phyloP scores from a whole-genome alignment of 2,797 vertebrate species.

The Crenuchus spilurus region DNA sequence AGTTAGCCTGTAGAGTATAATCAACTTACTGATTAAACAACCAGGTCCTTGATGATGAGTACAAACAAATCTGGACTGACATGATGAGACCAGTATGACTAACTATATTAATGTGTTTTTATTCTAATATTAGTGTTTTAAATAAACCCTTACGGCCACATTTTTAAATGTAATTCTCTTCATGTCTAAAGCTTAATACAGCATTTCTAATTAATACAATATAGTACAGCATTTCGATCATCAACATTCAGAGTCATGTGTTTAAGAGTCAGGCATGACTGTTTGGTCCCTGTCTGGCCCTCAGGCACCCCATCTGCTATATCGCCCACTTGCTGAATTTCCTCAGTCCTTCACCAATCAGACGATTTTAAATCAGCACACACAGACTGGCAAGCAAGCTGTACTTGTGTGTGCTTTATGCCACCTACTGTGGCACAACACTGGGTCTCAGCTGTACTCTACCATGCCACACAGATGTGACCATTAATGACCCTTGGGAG shows the following conservation, averaged over 20 bases:
- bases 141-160: too few relatives aligned
- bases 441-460: slow-evolving; percentile 16
- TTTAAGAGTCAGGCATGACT: background rate
- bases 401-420: background rate
- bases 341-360: slow-evolving; percentile 8
- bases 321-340: slow-evolving; percentile 11
- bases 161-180: too few relatives aligned
- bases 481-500: slow-evolving; percentile 23
- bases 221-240: too few relatives aligned
- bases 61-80: too few relatives aligned
- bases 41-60: too few relatives aligned
- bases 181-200: too few relatives aligned
- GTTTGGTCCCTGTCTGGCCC: background rate
- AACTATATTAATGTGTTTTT: too few relatives aligned
- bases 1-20: too few relatives aligned
- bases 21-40: too few relatives aligned
- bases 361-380: slow-evolving; percentile 25
- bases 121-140: too few relatives aligned
- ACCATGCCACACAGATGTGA: slow-evolving; percentile 8
- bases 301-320: slow-evolving; percentile 21
- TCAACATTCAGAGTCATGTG: background rate
- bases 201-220: too few relatives aligned
- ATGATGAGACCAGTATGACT: too few relatives aligned
- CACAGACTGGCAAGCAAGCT: background rate
- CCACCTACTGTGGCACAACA: slow-evolving; percentile 25